Evolutionary conservation across 2,113 vertebrate species (phyloP), one percentile per base, ranked within the genome.

Genomic region (Tetraodon nigroviridis): DNA sequence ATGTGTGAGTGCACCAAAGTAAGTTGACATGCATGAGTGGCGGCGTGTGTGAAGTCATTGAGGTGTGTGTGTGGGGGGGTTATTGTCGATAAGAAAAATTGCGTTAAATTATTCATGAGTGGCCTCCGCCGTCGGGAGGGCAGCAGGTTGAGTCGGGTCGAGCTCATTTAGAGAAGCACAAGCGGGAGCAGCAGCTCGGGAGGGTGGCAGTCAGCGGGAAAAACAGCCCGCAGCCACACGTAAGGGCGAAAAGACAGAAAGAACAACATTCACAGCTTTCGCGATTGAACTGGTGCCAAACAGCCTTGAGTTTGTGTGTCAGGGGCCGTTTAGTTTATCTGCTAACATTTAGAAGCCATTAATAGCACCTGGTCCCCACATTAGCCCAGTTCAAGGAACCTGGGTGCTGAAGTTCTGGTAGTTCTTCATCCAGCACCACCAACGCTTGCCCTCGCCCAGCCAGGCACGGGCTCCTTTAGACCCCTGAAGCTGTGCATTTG

Each of bases 101-200:
- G 60, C 76, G 69, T 47, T 84, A 15, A 78, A 82, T 76, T 78
- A 82, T 80, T 82, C 69, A 84, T 80, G 76, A 66, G 50, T 1
- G 69, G 55, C 61, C 75, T 63, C 63, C 72, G 64, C 66, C 0
- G 62, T 8, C 32, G 32, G 61, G 61, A 61, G 64, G 17, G 73
- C 68, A 56, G 74, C 69, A 76, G 71, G 69, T 70, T 58, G 57
- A 63, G 68, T 24, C 59, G 47, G 75, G 75, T 80, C 52, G 58
- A 69, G 69, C 69, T 77, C 76, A 61, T 75, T 72, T 69, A 58
- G 72, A 37, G 51, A 45, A 14, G 21, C 68, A 61, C 42, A 0
- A 20, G 63, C 55, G 72, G 58, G 55, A 0, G 16, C 75, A 71
- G 60, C 7, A 58, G 50, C 56, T 64, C 46, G 16, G 44, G 44